Conservation (phyloP, 2,888 invertebrate genomes). For the Epiblema foenella region DNA sequence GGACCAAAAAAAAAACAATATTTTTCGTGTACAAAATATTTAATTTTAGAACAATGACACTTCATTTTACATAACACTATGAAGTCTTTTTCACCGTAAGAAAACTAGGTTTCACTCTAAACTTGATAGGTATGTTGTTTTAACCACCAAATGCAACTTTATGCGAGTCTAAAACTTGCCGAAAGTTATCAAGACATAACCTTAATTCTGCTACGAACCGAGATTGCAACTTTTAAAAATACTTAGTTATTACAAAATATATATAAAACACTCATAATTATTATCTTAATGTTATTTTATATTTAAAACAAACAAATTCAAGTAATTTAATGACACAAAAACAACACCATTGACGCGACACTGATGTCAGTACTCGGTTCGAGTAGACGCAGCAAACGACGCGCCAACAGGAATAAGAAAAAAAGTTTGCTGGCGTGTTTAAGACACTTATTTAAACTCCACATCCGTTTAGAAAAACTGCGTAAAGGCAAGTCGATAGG, state of each 20-base stretch:
- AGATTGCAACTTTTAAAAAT: neutral
- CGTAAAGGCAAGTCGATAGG: no score
- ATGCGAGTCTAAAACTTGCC: slow-evolving; percentile 1
- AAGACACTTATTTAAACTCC: slow-evolving; percentile 14
- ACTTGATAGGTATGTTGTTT: neutral
- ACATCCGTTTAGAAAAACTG: neutral
- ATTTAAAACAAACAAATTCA: neutral
- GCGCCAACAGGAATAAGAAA: slow-evolving; percentile 11
- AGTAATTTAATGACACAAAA: neutral
- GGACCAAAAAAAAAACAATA: neutral
- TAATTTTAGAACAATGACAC: neutral
- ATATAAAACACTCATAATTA: no score
- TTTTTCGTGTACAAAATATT: neutral
- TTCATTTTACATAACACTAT: neutral
- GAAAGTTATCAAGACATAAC: slow-evolving; percentile 18
- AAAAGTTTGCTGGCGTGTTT: neutral
- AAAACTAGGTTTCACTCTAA: neutral
- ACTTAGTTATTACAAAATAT: no score
- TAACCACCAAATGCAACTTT: neutral
- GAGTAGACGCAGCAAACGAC: slow-evolving; percentile 7
- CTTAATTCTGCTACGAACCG: neutral
- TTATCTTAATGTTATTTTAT: neutral
- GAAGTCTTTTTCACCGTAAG: neutral
- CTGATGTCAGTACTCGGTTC: neutral
- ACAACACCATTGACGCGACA: slow-evolving; percentile 2